A percentile compares a stretch with the other conserved stretches of the same genome.
phyloP scores from a whole-genome alignment of 2,113 vertebrate genomes.

The Scomber scombrus region DNA sequence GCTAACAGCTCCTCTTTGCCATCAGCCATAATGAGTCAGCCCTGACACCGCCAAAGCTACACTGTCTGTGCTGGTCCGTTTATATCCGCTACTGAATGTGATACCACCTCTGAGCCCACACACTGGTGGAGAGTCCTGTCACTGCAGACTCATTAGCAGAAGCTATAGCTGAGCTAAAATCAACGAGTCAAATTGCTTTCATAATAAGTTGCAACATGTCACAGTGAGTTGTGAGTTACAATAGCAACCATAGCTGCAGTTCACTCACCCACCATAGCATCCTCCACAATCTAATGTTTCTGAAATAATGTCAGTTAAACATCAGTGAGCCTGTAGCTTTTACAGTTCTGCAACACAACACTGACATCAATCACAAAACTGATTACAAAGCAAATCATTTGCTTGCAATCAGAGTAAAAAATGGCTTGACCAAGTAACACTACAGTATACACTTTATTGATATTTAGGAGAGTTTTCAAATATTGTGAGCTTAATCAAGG shows the following conservation, averaged over 20 bases:
- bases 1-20: slow-evolving; percentile 47
- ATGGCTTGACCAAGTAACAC: neutral
- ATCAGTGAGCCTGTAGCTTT: slow-evolving; percentile 3
- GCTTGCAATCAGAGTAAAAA: slow-evolving; percentile 12
- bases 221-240: slow-evolving; percentile 3
- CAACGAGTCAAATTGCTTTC: slow-evolving; percentile 51
- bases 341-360: slow-evolving; percentile 4
- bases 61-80: slow-evolving; percentile 36
- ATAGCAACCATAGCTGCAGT: neutral
- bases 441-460: neutral
- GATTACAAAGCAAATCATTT: neutral
- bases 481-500: no score
- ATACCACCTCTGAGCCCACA: slow-evolving; percentile 45
- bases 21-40: slow-evolving; percentile 66
- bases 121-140: slow-evolving; percentile 50
- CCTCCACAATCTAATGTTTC: neutral
- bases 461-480: neutral
- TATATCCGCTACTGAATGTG: slow-evolving; percentile 47
- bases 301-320: neutral
- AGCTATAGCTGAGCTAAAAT: slow-evolving; percentile 30
- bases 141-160: slow-evolving; percentile 66
- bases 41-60: slow-evolving; percentile 43
- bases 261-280: neutral
- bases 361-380: neutral
- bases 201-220: slow-evolving; percentile 42